Evolutionary conservation across 2,113 vertebrate genomes (phyloP), one percentile per base, ranked within the genome.

Genomic region (Glaucidium brasilianum): DNA sequence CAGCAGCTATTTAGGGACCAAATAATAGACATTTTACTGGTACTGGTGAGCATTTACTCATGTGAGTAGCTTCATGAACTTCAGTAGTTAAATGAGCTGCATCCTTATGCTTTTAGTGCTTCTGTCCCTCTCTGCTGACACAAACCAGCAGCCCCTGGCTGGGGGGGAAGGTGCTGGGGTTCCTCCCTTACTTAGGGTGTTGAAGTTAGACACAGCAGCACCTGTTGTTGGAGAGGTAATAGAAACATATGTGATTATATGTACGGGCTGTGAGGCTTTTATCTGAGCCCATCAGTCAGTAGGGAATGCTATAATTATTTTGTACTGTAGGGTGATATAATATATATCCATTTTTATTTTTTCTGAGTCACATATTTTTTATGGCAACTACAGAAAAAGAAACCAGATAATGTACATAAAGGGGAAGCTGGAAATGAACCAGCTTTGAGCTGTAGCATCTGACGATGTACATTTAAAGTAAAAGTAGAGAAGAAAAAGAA

Each of bases 301-400:
- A 56, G 71, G 86, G 50, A 86, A 85, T 76, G 94, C 83, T 77
- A 29, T 91, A 74, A 96, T 95, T 93, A 96, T 92, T 97, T 93
- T 92, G 84, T 86, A 34, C 89, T 37, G 50, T n/a, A 80, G 91
- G 80, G 59, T 87, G 95, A 92, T 89, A 92, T n/a, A 85, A 94
- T 85, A 88, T 52, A 41, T 35, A 63, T 7, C 88, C 78, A 34
- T 94, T 92, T 88, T 90, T 50, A 30, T 93, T 92, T 95, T 88
- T 85, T 94, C 71, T 94, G 94, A 95, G 53, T 96, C 85, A 93
- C 75, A n/a, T 85, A 47, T 94, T 95, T 92, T 95, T 92, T 81
- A 89, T 94, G 86, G 89, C 75, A 96, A 91, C 34, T 12, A 45
- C 92, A 85, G 80, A 86, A 95, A 90, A 95, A 85, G 82, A 22